phyloP scores from a whole-genome alignment of 2,113 vertebrate genomes.

The Podiceps cristatus region DNA sequence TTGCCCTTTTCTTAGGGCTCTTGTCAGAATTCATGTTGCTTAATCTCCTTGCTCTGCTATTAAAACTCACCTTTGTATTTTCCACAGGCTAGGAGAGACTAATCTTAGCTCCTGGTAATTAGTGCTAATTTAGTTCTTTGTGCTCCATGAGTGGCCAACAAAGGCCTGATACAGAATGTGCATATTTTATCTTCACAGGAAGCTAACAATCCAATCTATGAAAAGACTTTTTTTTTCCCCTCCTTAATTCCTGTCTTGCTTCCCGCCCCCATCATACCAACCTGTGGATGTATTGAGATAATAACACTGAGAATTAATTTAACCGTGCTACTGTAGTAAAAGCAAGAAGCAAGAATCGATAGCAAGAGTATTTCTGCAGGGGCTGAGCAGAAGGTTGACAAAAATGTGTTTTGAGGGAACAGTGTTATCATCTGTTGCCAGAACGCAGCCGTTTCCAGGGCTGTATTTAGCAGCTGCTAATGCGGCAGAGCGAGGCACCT shows the following conservation, averaged over 20 bases:
- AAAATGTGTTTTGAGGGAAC: not conserved
- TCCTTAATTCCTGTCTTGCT: not conserved
- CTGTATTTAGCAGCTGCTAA: not conserved
- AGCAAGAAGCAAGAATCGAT: not conserved
- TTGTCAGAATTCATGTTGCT: not conserved
- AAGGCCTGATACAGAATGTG: conserved; percentile 12
- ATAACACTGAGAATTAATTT: not conserved
- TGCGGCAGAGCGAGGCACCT: not conserved
- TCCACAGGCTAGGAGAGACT: not conserved
- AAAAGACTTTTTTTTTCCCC: not conserved
- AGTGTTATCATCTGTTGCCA: not conserved
- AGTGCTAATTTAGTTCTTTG: conserved; percentile 34
- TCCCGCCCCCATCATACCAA: not conserved
- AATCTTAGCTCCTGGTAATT: conserved; percentile 46
- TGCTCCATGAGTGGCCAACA: not conserved
- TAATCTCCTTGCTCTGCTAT: conserved; percentile 7
- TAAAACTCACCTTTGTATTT: conserved; percentile 51
- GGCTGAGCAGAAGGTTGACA: not conserved
- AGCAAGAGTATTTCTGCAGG: not conserved
- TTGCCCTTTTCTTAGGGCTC: not conserved
- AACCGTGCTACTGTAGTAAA: accelerated
- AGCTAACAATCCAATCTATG: not conserved
- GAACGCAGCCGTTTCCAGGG: not conserved
- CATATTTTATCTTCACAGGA: conserved; percentile 38
- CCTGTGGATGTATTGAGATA: not conserved